Percentiles rank a stretch among this genome's conserved stretches.
Conservation (phyloP, 2,888 invertebrate genomes). For the Heliconius sara region DNA sequence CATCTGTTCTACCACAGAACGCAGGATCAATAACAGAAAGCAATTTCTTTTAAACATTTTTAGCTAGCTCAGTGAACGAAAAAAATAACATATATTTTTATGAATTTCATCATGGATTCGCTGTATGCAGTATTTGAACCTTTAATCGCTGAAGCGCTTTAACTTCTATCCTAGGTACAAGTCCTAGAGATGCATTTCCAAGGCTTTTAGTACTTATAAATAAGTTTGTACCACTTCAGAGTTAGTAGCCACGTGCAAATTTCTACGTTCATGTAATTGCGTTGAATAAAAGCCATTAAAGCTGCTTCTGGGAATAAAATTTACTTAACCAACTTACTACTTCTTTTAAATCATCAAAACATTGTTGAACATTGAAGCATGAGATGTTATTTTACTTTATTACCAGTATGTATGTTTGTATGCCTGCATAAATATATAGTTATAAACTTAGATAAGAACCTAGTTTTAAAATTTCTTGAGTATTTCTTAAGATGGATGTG, state of each 20-base stretch:
- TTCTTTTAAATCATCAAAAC: neutral
- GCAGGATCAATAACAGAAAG: neutral
- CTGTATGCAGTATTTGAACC: neutral
- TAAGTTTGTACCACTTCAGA: conserved; percentile 1
- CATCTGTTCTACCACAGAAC: neutral
- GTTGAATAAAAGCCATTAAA: conserved; percentile 4
- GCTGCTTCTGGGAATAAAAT: conserved; percentile 16
- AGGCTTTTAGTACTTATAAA: conserved; percentile 4
- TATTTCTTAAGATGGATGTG: too few relatives aligned
- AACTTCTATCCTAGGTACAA: neutral
- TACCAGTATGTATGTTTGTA: neutral
- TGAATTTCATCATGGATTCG: too few relatives aligned
- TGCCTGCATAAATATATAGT: too few relatives aligned
- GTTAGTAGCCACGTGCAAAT: conserved; percentile 8
- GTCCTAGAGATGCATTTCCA: neutral
- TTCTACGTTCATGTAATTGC: neutral
- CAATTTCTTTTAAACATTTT: neutral
- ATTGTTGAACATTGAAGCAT: neutral
- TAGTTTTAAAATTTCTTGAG: too few relatives aligned
- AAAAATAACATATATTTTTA: neutral
- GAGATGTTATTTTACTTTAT: neutral
- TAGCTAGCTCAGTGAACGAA: neutral
- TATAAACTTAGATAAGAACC: too few relatives aligned
- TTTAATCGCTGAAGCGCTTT: neutral
- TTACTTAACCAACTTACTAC: neutral